Base-by-base conservation (phyloP, 2,113 vertebrate genomes). In the Ophthalmolycus amberensis region DNA sequence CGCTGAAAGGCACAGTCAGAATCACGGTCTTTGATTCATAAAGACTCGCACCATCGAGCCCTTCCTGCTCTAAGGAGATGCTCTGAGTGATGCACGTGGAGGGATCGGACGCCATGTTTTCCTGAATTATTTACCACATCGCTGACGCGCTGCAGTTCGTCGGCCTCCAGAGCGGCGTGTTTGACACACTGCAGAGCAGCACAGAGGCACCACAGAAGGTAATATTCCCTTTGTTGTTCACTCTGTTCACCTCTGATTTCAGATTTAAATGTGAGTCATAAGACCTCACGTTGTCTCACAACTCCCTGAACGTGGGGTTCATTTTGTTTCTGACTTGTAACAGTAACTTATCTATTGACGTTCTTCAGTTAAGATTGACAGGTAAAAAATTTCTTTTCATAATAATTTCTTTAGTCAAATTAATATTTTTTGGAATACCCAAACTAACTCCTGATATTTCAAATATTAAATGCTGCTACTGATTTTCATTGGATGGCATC, bases 111-210 rank as follows among this genome's bases (percentile, higher is more conserved):
- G 50, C 70, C 81, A 86, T 78, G 16, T 72, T 85, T 75, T 12
- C 44, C 48, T 85, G 77, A 87, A 88, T 89, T 84, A 91, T 89
- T 88, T 42, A 84, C 29, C 34, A 67, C 11, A 18, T 27, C 25
- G 7, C 6, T 75, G 54, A 71, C 0, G 1, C 38, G 67, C 75
- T 80, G 48, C 60, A 65, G 59, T 74, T 66, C 59, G 37, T 80
- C 7, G n/a, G 34, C 56, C 50, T 81, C 4, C 38, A 66, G 65
- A 60, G 54, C 4, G 0, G 20, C 2, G 22, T 69, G 34, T 37
- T 75, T 60, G 60, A 85, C 58, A 63, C 12, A 27, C 46, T 58
- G 76, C 64, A 80, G 59, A 73, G 74, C 59, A 46, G 48, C 22
- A 48, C 25, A 56, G 37, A 68, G 32, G 25, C 0, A 0, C 40